Evolutionary conservation across 2,888 invertebrate genomes (phyloP).

Genomic region (Belgica antarctica): DNA sequence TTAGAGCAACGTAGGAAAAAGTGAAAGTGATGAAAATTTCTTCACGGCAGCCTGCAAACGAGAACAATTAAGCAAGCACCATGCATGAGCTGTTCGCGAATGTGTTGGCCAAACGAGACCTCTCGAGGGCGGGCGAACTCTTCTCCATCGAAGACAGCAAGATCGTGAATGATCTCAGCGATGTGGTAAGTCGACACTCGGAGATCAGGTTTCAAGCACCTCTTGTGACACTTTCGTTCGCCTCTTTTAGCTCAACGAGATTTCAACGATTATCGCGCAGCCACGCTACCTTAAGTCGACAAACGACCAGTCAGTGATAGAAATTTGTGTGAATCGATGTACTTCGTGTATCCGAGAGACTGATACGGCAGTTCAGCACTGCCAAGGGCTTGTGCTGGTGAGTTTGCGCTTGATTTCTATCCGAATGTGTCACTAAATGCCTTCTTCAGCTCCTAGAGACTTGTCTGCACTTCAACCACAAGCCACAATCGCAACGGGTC

Average conservation of each 20-base stretch:
- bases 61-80: too few species aligned
- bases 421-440: conserved; percentile 60
- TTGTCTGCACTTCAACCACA: conserved; percentile 84
- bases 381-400: background rate
- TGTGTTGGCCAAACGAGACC: conserved; percentile 83
- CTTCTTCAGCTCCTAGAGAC: conserved; percentile 82
- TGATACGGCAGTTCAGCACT: too few species aligned
- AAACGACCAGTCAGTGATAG: conserved; percentile 93
- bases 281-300: conserved; percentile 68
- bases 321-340: conserved; percentile 88
- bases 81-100: conserved; percentile 91
- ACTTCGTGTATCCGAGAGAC: conserved; percentile 90
- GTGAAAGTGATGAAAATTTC: background rate
- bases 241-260: conserved; percentile 64
- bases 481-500: conserved; percentile 67
- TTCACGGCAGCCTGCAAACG: background rate
- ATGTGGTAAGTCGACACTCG: conserved; percentile 65
- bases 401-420: background rate
- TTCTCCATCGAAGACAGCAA: conserved; percentile 84
- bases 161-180: conserved; percentile 79
- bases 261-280: conserved; percentile 77
- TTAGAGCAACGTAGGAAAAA: too few species aligned
- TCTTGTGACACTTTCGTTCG: background rate
- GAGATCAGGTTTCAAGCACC: background rate
- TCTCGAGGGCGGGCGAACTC: conserved; percentile 86